These are phyloP conservation scores for Callionymus lyra DNA, from an alignment of 2,113 vertebrate genomes.

Conservation along the genomic window DNA sequence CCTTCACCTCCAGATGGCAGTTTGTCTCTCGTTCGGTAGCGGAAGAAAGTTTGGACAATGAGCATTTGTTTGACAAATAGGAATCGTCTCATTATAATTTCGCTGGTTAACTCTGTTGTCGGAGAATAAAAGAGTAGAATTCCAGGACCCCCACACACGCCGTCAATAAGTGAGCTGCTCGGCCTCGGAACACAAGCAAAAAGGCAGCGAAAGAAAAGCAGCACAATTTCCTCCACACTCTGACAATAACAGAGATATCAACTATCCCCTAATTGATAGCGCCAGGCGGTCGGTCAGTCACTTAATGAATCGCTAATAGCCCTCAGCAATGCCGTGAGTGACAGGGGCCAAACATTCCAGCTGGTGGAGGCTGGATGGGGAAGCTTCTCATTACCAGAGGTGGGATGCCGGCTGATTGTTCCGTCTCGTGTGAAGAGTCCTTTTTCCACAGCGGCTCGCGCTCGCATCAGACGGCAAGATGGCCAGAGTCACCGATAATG, in stretches of 20 bases:
- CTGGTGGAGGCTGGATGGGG: conserved; percentile 41
- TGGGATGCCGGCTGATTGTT: conserved; percentile 52
- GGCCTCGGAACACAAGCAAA: conserved; percentile 17
- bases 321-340: conserved; percentile 50
- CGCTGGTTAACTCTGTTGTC: background rate
- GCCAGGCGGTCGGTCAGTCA: conserved; percentile 42
- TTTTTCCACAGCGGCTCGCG: conserved; percentile 33
- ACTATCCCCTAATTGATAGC: conserved; percentile 68
- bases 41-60: too few species aligned
- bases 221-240: conserved; percentile 37
- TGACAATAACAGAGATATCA: conserved; percentile 61
- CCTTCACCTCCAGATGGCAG: background rate
- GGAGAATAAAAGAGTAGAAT: background rate
- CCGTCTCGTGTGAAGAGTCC: conserved; percentile 47
- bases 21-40: too few species aligned
- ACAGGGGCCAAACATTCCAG: conserved; percentile 57
- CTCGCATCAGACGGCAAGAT: conserved; percentile 31
- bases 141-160: conserved; percentile 13
- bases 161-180: conserved; percentile 10
- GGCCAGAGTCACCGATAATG: conserved; percentile 51
- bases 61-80: too few species aligned
- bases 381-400: conserved; percentile 53
- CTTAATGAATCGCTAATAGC: conserved; percentile 62
- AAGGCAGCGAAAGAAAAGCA: conserved; percentile 36
- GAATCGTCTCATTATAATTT: conserved; percentile 2